Evolutionary conservation across 2,797 vertebrate genomes (phyloP).

Genomic region (Neosalanx taihuensis): DNA sequence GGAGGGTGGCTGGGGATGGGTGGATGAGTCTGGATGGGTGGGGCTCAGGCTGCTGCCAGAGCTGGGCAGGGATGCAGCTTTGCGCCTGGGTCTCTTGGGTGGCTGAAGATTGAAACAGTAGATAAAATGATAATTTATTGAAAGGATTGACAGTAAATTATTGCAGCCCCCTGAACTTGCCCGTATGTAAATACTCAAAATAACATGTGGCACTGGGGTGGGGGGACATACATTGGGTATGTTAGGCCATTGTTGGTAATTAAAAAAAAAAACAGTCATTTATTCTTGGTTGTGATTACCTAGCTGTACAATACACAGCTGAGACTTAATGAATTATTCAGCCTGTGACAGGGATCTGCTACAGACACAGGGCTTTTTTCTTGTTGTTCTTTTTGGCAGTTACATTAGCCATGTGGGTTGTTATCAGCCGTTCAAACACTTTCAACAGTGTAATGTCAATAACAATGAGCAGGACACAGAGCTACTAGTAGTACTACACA

Average conservation of each 20-base stretch:
- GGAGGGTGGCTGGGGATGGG: conserved; percentile 26
- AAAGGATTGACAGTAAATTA: conserved; percentile 36
- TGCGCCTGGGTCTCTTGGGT: conserved; percentile 61
- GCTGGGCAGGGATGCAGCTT: conserved; percentile 41
- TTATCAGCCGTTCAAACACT: no score
- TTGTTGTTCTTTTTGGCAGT: no score
- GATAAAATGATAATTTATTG: conserved; percentile 35
- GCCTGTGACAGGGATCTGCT: background rate
- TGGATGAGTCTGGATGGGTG: conserved; percentile 27
- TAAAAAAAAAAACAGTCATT: background rate
- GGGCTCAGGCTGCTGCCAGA: conserved; percentile 24
- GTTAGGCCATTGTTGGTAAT: background rate
- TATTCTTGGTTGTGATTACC: background rate
- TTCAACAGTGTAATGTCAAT: no score
- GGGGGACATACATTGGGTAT: background rate
- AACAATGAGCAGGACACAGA: no score
- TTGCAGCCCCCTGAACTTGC: conserved; percentile 36
- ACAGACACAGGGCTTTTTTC: no score
- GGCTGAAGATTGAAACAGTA: conserved; percentile 59
- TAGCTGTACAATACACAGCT: background rate
- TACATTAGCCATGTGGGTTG: no score
- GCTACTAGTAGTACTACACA: no score
- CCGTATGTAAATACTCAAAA: background rate
- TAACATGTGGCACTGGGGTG: background rate
- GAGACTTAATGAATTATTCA: conserved; percentile 1